Conservation (phyloP, 2,113 vertebrate species). For the Charina bottae region DNA sequence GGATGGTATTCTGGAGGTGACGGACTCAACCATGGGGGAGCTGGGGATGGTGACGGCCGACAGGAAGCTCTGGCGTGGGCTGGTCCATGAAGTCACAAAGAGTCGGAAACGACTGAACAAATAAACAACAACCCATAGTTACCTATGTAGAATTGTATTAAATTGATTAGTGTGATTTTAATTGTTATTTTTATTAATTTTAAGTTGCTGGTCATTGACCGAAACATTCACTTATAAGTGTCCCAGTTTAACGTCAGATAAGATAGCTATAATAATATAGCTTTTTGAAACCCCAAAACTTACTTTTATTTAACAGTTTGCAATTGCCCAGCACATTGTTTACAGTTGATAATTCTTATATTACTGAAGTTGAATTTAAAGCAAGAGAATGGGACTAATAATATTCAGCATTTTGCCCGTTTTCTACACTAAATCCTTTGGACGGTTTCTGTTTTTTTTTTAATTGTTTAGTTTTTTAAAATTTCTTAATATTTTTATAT, state of each 20-base stretch:
- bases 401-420: not conserved
- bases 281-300: not conserved
- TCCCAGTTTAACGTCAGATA: slow-evolving; percentile 18
- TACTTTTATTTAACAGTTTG: not conserved
- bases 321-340: slow-evolving; percentile 28
- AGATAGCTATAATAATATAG: not conserved
- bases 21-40: no score
- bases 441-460: not conserved
- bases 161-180: no score
- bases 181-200: no score
- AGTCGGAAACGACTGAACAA: no score
- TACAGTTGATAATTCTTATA: not conserved
- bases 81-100: no score
- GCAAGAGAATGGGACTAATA: not conserved
- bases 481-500: not conserved
- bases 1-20: no score
- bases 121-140: no score
- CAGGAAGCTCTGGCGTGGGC: no score
- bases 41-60: no score
- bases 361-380: slow-evolving; percentile 19
- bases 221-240: not conserved
- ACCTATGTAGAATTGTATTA: no score
- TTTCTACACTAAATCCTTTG: not conserved
- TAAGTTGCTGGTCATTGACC: no score
- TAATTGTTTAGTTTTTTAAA: not conserved